These are phyloP conservation scores for Petrosia ficiformis DNA, from an alignment of 37 sponge, comb jelly and placozoan genomes.

Conservation along the genomic window DNA sequence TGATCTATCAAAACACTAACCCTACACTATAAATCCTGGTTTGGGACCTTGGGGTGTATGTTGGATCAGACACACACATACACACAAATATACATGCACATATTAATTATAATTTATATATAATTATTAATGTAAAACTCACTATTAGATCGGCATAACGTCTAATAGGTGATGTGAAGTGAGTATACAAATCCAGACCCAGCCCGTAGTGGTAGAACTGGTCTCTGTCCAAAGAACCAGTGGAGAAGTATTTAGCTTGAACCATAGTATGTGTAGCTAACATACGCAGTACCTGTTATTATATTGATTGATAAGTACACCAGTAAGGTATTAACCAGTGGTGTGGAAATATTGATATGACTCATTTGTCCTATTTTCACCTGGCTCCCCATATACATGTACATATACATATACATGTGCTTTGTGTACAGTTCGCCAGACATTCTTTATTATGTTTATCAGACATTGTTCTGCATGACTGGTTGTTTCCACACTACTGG, in stretches of 20 bases:
- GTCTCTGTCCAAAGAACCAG: slow-evolving; percentile 33
- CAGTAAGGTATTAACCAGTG: neutral
- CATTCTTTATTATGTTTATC: no score
- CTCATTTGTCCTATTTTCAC: no score
- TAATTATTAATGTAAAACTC: slow-evolving; percentile 16
- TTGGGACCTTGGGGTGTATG: no score
- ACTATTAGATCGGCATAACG: slow-evolving; percentile 84
- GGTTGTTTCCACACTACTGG: no score
- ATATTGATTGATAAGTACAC: neutral
- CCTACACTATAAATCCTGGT: no score
- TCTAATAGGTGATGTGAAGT: slow-evolving; percentile 87
- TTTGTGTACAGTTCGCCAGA: no score
- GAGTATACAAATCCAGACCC: slow-evolving; percentile 73
- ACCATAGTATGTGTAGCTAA: slow-evolving; percentile 67
- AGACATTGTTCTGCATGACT: no score
- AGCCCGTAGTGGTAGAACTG: slow-evolving; percentile 72
- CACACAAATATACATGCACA: neutral
- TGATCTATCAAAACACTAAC: no score
- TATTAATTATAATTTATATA: neutral
- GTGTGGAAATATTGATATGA: no score
- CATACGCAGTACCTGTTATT: slow-evolving; percentile 40
- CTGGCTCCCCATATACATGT: no score
- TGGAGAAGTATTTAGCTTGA: slow-evolving; percentile 57
- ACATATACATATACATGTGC: no score
- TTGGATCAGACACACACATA: no score